Conservation (phyloP, 35 echinoderm and acorn worm genomes). For the Nesometra sesokonis region DNA sequence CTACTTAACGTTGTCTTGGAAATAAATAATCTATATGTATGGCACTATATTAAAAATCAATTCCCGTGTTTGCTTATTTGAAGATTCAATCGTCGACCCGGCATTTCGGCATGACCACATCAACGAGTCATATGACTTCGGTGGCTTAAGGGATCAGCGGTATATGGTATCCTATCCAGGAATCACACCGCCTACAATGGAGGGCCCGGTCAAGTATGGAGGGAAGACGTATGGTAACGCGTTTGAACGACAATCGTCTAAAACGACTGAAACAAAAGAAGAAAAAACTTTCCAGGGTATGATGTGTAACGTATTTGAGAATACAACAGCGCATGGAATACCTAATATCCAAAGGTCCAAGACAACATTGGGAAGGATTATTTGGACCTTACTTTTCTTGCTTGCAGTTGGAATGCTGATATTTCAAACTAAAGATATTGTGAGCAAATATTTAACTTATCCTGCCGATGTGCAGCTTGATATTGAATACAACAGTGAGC, state of each 20-base stretch:
- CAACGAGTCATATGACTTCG: not conserved
- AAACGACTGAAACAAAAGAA: not conserved
- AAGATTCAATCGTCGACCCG: not conserved
- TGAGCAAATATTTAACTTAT: not conserved
- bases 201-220: not conserved
- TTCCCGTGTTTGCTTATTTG: not conserved
- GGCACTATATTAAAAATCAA: not conserved
- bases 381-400: not conserved
- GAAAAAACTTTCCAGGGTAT: not conserved
- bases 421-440: not conserved
- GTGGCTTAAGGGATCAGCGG: not conserved
- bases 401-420: not conserved
- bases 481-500: not conserved
- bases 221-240: not conserved
- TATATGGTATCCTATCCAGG: not conserved
- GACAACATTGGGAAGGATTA: not conserved
- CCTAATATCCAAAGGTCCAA: not conserved
- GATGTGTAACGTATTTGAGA: not conserved
- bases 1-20: too few species aligned
- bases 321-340: not conserved
- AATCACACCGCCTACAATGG: not conserved
- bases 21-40: too few species aligned
- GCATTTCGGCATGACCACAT: not conserved
- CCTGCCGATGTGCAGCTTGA: not conserved
- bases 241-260: not conserved